Conservation (phyloP, 2,888 invertebrate genomes). For the Dicycla oo region DNA sequence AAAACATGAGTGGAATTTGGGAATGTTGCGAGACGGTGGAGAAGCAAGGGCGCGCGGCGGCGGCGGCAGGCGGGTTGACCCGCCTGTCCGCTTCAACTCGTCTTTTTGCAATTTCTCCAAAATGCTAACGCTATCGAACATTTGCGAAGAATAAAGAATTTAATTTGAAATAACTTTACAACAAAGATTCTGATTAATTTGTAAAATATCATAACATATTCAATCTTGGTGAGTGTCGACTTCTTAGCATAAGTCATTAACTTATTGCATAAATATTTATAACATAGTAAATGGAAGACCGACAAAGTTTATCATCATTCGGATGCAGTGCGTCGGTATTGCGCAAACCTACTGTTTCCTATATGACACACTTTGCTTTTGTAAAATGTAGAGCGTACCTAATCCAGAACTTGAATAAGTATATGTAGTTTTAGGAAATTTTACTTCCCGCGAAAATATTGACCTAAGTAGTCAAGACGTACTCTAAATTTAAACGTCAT, state of each 20-base stretch:
- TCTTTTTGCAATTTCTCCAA: constrained; percentile 86
- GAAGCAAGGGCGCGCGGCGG: constrained; percentile 59
- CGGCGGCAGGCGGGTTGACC: constrained; percentile 72
- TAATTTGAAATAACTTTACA: constrained; percentile 2
- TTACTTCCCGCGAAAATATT: background rate
- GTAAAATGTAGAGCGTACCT: constrained; percentile 26
- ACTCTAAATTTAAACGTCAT: background rate
- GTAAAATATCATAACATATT: background rate
- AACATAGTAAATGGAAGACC: constrained; percentile 76
- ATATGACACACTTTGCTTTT: constrained; percentile 47
- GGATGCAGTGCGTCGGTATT: constrained; percentile 87
- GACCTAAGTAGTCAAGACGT: background rate
- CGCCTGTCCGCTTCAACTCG: constrained; percentile 80
- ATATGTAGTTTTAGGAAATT: background rate
- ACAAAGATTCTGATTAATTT: background rate
- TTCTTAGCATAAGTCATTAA: constrained; percentile 52
- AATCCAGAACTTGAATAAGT: constrained; percentile 19
- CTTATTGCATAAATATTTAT: constrained; percentile 43
- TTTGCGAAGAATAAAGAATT: constrained; percentile 33
- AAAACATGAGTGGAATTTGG: constrained; percentile 75
- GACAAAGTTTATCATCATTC: constrained; percentile 89
- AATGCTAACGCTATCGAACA: constrained; percentile 72
- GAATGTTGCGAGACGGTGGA: constrained; percentile 70
- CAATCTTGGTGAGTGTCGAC: constrained; percentile 13
- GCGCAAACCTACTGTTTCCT: constrained; percentile 81